Conservation (phyloP, 2,888 invertebrate genomes). For the Diplolepis rosae region DNA sequence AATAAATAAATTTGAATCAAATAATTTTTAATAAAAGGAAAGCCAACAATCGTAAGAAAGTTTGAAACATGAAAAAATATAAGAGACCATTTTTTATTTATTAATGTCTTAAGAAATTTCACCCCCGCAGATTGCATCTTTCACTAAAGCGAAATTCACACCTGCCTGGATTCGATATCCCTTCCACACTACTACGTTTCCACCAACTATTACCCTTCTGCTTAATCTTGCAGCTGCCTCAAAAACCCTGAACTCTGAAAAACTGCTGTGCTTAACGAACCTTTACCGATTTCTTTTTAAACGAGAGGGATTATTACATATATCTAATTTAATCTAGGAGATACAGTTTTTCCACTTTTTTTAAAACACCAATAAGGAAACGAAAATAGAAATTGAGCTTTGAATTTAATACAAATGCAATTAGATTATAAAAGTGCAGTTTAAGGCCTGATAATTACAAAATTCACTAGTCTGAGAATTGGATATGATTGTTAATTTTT, state of each 20-base stretch:
- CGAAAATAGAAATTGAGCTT: background rate
- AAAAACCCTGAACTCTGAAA: slow-evolving; percentile 55
- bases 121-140: slow-evolving; percentile 31
- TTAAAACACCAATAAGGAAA: background rate
- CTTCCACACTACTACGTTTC: slow-evolving; percentile 31
- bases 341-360: background rate
- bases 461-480: background rate
- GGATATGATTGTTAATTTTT: no score
- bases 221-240: slow-evolving; percentile 30
- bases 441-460: no score
- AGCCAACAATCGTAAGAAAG: background rate
- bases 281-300: slow-evolving; percentile 66
- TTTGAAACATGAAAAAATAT: background rate
- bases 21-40: background rate
- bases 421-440: no score
- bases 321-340: slow-evolving; percentile 1
- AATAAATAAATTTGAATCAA: background rate
- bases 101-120: background rate
- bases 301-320: slow-evolving; percentile 31
- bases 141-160: slow-evolving; percentile 34
- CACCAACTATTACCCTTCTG: slow-evolving; percentile 34
- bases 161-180: slow-evolving; percentile 26
- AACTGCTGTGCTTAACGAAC: slow-evolving; percentile 70
- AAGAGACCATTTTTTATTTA: background rate
- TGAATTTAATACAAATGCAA: no score